phyloP scores from a whole-genome alignment of 2,113 vertebrate genomes.

The Caranx ignobilis region DNA sequence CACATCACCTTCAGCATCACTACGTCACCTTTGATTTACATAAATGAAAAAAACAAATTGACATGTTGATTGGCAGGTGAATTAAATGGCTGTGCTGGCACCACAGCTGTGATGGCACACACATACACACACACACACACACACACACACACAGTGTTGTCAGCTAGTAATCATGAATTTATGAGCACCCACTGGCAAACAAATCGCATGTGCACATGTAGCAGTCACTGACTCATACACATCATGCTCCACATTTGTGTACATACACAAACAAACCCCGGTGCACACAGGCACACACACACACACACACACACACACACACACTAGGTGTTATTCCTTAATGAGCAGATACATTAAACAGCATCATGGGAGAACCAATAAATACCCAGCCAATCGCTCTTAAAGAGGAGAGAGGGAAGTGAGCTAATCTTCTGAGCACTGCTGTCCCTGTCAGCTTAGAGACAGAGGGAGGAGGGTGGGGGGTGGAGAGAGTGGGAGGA shows the following conservation, averaged over 20 bases:
- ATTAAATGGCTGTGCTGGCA: slow-evolving; percentile 53
- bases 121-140: slow-evolving; percentile 15
- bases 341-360: slow-evolving; percentile 74
- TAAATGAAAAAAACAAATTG: slow-evolving; percentile 48
- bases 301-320: slow-evolving; percentile 25
- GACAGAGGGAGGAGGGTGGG: neutral
- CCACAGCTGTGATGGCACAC: slow-evolving; percentile 33
- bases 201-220: slow-evolving; percentile 35
- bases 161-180: slow-evolving; percentile 45
- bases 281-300: slow-evolving; percentile 4
- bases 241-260: neutral
- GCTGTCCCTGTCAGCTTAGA: slow-evolving; percentile 58
- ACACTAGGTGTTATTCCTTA: slow-evolving; percentile 54
- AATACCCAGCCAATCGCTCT: slow-evolving; percentile 63
- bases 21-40: slow-evolving; percentile 51
- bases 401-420: slow-evolving; percentile 39
- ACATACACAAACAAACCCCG: slow-evolving; percentile 8
- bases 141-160: slow-evolving; percentile 32
- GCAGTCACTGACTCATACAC: neutral
- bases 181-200: slow-evolving; percentile 21
- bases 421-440: slow-evolving; percentile 63
- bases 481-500: neutral
- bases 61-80: slow-evolving; percentile 55
- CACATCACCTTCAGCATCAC: slow-evolving; percentile 36
- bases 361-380: slow-evolving; percentile 60